Evolutionary conservation across 2,113 vertebrate genomes (phyloP), one percentile per base, ranked within the genome.

Genomic region (Megaceryle maxima): DNA sequence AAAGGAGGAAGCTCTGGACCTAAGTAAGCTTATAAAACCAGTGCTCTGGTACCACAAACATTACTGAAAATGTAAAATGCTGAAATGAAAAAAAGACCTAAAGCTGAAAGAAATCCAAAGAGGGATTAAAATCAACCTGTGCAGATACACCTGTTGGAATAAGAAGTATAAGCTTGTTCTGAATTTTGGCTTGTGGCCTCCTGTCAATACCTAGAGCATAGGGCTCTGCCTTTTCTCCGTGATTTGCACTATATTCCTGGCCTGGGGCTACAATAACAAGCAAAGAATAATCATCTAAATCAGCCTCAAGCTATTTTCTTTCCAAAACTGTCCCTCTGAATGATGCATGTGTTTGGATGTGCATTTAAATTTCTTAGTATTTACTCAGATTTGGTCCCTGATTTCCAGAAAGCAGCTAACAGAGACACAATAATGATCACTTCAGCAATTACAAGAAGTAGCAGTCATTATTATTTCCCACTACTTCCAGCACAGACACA

Each of bases 281-380:
- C 7, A 46, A 62, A 41, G 24, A 57, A 53, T 31, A 50, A 75
- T 29, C 16, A 43, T 9, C 28, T 41, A 50, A 44, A 35, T 83
- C n/a, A 2, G 1, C 39, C 37, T 31, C 25, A 76, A 75, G 11
- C 29, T 62, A 33, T 72, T 63, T 90, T 67, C 18, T 82, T 87
- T 46, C 13, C 25, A 46, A 83, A 72, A 31, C 11, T 7, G 1
- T 19, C 43, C 35, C 9, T 83, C 17, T 73, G 50, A 80, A n/a
- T 0, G 2, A 46, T 1, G 4, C 31, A 46, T 1, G 3, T 13
- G 4, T 20, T 25, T 80, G 22, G 33, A 66, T 66, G 37, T 53
- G 15, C 21, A n/a, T 43, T 33, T 76, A 21, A 87, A 63, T 46
- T n/a, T 55, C 6, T 41, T 55, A 4, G 8, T 9, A n/a, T 55